Conservation (phyloP, 2,797 vertebrate species). For the Propithecus perrieri region DNA sequence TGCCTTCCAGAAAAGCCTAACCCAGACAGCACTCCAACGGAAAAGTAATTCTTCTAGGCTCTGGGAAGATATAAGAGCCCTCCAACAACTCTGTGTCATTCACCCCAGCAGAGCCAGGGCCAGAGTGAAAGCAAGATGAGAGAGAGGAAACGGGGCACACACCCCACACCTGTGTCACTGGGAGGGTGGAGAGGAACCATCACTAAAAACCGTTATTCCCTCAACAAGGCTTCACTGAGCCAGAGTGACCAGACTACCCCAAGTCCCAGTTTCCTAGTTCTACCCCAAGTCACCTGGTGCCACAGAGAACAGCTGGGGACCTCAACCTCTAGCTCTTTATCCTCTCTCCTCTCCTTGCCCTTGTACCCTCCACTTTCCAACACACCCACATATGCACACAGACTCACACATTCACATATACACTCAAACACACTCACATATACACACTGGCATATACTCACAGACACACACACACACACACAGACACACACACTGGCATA, state of each 20-base stretch:
- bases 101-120: background rate
- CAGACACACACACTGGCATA: background rate
- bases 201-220: background rate
- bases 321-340: background rate
- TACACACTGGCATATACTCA: background rate
- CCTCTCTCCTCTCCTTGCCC: background rate
- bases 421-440: background rate
- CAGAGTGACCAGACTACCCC: background rate
- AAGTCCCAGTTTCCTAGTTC: no score
- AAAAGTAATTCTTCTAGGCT: background rate
- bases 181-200: rapidly evolving
- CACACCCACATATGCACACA: background rate
- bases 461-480: background rate
- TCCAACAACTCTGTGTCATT: background rate
- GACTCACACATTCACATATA: background rate
- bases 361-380: no score
- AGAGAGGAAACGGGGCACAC: rapidly evolving
- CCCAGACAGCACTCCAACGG: background rate
- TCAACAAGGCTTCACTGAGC: background rate
- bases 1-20: background rate
- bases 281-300: rapidly evolving
- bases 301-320: background rate
- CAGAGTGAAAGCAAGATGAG: background rate
- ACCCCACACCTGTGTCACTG: rapidly evolving
- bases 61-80: background rate